Percentiles rank a stretch among this genome's conserved stretches.
These are phyloP conservation scores for Lepidothrix coronata DNA, from an alignment of 2,113 vertebrate species.

Conservation along the genomic window DNA sequence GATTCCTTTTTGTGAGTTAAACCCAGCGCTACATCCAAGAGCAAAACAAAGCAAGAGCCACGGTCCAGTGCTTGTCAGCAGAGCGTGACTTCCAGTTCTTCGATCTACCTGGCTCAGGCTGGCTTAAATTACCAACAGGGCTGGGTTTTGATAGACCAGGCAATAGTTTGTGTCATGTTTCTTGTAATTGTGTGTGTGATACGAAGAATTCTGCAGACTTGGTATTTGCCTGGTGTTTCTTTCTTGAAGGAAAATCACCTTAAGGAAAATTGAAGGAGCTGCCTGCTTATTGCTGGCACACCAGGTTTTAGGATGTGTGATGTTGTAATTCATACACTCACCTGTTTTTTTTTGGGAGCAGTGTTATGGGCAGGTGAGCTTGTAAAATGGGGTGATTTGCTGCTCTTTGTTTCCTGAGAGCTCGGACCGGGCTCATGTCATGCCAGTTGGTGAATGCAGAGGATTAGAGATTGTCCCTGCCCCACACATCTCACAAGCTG, in stretches of 20 bases:
- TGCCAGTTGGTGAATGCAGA: rapidly evolving
- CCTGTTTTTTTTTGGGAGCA: neutral
- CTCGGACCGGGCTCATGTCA: rapidly evolving
- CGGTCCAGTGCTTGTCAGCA: neutral
- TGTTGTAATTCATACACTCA: neutral
- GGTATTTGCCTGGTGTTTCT: neutral
- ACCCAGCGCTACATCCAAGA: neutral
- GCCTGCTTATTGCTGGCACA: neutral
- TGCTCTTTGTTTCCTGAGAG: neutral
- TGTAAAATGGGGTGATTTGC: neutral
- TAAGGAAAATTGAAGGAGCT: neutral
- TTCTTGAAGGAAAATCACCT: neutral
- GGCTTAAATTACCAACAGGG: neutral
- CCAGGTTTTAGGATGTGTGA: neutral
- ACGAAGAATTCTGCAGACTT: neutral
- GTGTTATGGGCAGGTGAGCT: rapidly evolving
- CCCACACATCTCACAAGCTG: neutral
- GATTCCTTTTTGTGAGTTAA: neutral
- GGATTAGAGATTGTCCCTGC: neutral
- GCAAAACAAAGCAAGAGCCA: neutral
- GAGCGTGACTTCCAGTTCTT: neutral
- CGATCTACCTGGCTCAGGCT: neutral
- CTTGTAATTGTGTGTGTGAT: neutral
- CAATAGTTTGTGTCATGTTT: neutral
- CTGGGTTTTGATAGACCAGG: neutral